A percentile compares a stretch with the other conserved stretches of the same genome.
Evolutionary conservation across 2,888 invertebrate species (phyloP).

Genomic region (Anagyrus pseudococci): DNA sequence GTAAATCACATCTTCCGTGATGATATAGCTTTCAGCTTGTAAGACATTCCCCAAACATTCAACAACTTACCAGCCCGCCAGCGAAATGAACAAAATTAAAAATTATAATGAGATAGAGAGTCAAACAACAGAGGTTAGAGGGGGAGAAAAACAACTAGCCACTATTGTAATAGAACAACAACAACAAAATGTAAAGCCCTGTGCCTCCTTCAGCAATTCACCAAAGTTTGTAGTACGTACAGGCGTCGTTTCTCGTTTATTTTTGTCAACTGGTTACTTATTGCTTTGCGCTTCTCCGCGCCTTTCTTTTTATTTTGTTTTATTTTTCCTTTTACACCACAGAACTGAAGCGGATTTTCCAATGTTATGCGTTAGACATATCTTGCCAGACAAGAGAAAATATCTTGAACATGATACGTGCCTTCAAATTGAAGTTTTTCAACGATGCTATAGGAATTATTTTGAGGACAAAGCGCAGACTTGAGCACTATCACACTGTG

Average conservation of each 20-base stretch:
- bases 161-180: conserved; percentile 22
- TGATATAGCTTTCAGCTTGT: conserved; percentile 14
- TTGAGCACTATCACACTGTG: no score
- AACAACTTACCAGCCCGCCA: conserved; percentile 2
- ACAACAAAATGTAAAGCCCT: conserved; percentile 22
- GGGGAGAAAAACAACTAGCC: conserved; percentile 20
- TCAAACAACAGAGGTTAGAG: conserved; percentile 8
- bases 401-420: neutral
- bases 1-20: conserved; percentile 20
- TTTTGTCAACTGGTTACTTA: conserved; percentile 12
- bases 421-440: neutral
- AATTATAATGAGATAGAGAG: conserved; percentile 2
- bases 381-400: neutral
- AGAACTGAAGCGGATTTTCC: neutral
- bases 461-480: neutral
- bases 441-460: neutral
- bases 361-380: neutral
- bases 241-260: no score
- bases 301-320: conserved; percentile 2
- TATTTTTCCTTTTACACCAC: neutral
- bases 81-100: conserved; percentile 9
- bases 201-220: conserved; percentile 23
- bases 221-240: conserved; percentile 24
- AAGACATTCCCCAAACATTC: conserved; percentile 28
- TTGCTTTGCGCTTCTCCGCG: conserved; percentile 28